Evolutionary conservation across 2,888 invertebrate species (phyloP), one percentile per base, ranked within the genome.

Genomic region (Dyspetes luteomarginatus): DNA sequence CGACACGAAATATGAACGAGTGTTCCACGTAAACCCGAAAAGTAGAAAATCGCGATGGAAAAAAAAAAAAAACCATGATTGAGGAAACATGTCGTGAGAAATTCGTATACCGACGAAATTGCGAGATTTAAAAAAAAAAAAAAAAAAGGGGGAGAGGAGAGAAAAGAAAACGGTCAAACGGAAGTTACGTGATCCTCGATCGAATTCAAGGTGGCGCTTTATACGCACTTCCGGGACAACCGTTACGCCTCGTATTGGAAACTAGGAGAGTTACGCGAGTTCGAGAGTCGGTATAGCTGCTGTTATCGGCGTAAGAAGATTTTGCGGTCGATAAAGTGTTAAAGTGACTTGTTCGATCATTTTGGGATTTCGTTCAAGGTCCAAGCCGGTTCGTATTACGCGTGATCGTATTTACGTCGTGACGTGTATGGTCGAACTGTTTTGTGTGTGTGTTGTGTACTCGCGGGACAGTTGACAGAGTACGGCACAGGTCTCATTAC

Each of bases 131-230:
- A 36, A 36, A 5, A 36, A 5, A 12, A 3, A 36, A 45, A 24
- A 58, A 19, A 17, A 62, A 43, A 36, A 60, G 12, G 0, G 12
- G 17, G 19, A 19, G 19, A 19, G n/a, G 30, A 36, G 36, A 3
- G 19, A 36, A 9, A 45, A 3, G 4, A 45, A 45, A 45, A n/a
- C 45, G 3, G 45, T 15, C 2, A 15, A 45, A 15, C 17, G n/a
- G 45, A 62, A 62, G 26, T 43, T 9, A 62, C 62, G 62, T 62
- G 62, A 45, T 45, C 62, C 45, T 62, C 7, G 26, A 26, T 62
- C 2, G 15, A 26, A 24, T 0, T 62, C 26, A 15, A 62, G 62
- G 26, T 62, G 62, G 4, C 24, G 45, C 43, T 62, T 1, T 62
- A 45, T 43, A 26, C 26, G 45, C 24, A 45, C n/a, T 62, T 62